Percentiles rank a stretch among this genome's conserved stretches.
Conservation (phyloP, 2,113 vertebrate genomes). For the Caracal caracal region DNA sequence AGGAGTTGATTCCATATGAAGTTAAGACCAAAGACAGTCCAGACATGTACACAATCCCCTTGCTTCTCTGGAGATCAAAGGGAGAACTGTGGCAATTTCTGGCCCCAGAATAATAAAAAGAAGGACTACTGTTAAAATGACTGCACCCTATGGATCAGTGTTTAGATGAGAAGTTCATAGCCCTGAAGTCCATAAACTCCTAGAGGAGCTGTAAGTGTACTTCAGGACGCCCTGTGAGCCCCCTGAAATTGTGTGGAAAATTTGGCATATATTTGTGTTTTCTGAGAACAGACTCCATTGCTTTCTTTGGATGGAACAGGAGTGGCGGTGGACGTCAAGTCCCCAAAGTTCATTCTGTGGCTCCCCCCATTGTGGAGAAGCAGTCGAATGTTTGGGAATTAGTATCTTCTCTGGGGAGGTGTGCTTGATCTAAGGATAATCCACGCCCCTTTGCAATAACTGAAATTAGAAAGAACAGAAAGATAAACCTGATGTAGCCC, state of each 20-base stretch:
- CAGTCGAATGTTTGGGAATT: not conserved
- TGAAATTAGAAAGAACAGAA: not conserved
- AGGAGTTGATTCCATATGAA: not conserved
- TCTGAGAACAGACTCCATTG: not conserved
- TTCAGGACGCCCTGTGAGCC: not conserved
- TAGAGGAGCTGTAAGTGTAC: not conserved
- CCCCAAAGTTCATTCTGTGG: not conserved
- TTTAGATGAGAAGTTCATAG: not conserved
- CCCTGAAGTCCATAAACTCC: not conserved
- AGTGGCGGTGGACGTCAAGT: not conserved
- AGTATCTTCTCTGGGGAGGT: not conserved
- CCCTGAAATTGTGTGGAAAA: not conserved
- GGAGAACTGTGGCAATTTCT: not conserved
- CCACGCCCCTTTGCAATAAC: not conserved
- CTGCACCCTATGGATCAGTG: not conserved
- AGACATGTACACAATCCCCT: not conserved
- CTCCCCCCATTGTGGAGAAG: not conserved
- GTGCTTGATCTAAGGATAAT: not conserved
- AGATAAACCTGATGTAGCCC: not conserved
- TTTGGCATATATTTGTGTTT: not conserved
- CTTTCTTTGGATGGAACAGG: not conserved
- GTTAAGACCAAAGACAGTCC: not conserved
- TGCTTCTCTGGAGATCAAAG: not conserved
- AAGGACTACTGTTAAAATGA: not conserved
- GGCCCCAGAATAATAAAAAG: not conserved